Evolutionary conservation across 1,140 invertebrate genomes (phyloP), one percentile per base, ranked within the genome.

Genomic region (Melanaphis sacchari): DNA sequence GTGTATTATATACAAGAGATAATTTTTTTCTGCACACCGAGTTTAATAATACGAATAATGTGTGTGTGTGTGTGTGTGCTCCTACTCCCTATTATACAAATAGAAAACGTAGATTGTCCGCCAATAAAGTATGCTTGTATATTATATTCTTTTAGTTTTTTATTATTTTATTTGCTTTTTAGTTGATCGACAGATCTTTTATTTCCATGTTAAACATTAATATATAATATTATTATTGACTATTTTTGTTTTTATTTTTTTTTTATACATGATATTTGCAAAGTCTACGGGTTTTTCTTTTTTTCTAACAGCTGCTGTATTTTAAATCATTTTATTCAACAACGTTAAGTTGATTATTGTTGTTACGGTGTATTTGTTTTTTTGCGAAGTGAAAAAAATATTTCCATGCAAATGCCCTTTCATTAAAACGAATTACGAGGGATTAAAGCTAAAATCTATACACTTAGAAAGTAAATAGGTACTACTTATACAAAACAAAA

Each of bases 41-140:
- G 18, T 46, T 43, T 87, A 87, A 87, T 87, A 87, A 87, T 87
- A 87, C 40, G 5, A 87, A n/a, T 46, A 87, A 46, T n/a, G 31
- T 21, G 41, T 31, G 81, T 40, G 22, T 2, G 76, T 9, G 36
- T 7, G 36, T 9, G 21, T 38, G 21, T 9, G 81, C 6, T 82
- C 36, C n/a, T 11, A 6, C 40, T 9, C 38, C 2, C 41, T 18
- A 40, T 24, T 85, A 31, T 43, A 43, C 9, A 31, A 85, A 41
- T 85, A 85, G 22, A 85, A 85, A 85, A 41, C 24, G 40, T 85
- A 85, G 38, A 40, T 85, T 85, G 40, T 85, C 76, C 24, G 38
- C 38, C 40, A 8, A 26, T 31, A 85, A 26, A 26, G 24, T 41
- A 85, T 26, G 24, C 9, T 41, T 40, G 38, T 84, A 7, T 84